These are phyloP conservation scores for Eulimnadia texana DNA, from an alignment of 1,140 invertebrate species.

Conservation along the genomic window DNA sequence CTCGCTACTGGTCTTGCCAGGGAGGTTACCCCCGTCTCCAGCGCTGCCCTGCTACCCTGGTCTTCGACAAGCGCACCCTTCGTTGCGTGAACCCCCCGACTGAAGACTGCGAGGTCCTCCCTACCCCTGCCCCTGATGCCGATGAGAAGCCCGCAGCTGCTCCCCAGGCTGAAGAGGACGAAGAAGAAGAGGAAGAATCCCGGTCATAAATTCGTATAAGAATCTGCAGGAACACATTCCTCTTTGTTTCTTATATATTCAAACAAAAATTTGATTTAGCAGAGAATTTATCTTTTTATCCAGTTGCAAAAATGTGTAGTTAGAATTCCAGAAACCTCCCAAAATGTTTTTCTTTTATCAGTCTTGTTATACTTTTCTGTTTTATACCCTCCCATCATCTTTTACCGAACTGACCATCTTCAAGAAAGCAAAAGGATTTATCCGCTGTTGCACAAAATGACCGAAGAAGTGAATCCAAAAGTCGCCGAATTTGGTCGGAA, in stretches of 20 bases:
- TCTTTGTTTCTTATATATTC: neutral
- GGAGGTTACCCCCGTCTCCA: constrained; percentile 80
- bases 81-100: constrained; percentile 76
- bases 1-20: constrained; percentile 84
- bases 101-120: constrained; percentile 54
- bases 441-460: too few species aligned
- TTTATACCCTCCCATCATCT: too few species aligned
- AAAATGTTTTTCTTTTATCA: too few species aligned
- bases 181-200: constrained; percentile 13
- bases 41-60: constrained; percentile 74
- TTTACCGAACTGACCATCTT: too few species aligned
- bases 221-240: neutral
- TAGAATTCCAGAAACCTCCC: too few species aligned
- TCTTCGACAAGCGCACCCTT: constrained; percentile 66
- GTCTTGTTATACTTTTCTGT: too few species aligned
- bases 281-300: too few species aligned
- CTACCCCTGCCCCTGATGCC: constrained; percentile 17
- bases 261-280: too few species aligned
- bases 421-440: too few species aligned
- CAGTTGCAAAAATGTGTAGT: too few species aligned
- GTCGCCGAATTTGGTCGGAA: too few species aligned
- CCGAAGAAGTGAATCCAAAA: too few species aligned
- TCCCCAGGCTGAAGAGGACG: constrained; percentile 39
- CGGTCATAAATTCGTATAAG: neutral
- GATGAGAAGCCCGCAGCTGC: constrained; percentile 53